Base-by-base conservation (phyloP, 2,797 vertebrate species). In the Hirundo rustica region DNA sequence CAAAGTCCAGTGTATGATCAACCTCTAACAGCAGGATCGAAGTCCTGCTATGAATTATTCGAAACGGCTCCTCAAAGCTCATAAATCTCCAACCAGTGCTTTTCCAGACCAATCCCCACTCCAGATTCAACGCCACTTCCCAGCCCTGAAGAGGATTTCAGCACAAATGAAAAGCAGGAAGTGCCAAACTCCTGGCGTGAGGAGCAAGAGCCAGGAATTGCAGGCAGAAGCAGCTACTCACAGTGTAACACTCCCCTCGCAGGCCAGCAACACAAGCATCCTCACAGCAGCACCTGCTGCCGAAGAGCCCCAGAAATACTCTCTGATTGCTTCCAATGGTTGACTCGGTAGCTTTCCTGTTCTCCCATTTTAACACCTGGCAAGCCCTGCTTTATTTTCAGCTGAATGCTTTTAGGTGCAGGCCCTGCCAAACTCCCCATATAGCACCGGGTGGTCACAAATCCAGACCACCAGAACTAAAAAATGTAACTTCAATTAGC, bases 391-490 rank as follows among this genome's bases (percentile, higher is more conserved):
- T 89, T 80, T 67, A 44, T 72, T 67, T 83, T 65, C 68, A 92
- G 54, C 48, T 60, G 60, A 55, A 64, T 40, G 15, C 54, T 85
- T 81, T 65, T 7, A 75, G 44, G n/a, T 20, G 27, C 48, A 64
- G 23, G 42, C 38, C 64, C 8, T 0, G 40, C 21, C 17, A 45
- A 40, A 47, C 65, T 77, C 77, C 53, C 38, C 45, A 54, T 47
- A 40, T 0, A 53, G n/a, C 32, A 36, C 17, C 0, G 0, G 44
- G 48, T 2, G 9, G 34, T 72, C 2, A 0, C 7, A 17, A 57
- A 76, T 47, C 78, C 57, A 55, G 75, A 82, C 34, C 16, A 38
- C 9, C 5, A 26, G 10, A 50, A 8, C 8, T 60, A 82, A 85
- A 53, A 66, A 14, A 13, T 0, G 4, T 16, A 48, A 73, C 20